Base-by-base conservation (phyloP, 2,888 invertebrate species). In the Drosophila neutralis region DNA sequence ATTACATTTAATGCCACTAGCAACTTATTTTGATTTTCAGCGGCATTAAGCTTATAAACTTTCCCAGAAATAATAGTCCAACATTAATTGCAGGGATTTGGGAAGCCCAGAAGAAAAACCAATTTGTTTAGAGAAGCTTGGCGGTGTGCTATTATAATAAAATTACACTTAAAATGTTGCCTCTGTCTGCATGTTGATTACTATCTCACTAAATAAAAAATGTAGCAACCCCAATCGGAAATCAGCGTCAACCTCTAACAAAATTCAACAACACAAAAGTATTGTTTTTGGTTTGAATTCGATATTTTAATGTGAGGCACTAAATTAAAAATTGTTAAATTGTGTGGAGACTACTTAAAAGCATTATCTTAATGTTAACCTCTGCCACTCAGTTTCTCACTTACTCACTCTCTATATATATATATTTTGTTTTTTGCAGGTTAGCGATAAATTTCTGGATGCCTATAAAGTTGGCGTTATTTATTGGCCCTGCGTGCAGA, bases 401-500 rank as follows among this genome's bases (percentile, higher is more conserved):
- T 18, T 33, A 33, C 36, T 36, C 36, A 15, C 15, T 15, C 5
- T 27, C 13, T 15, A 24, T 68, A 24, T 38, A 58, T 42, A 58
- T 51, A 6, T 45, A 5, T 40, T 27, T 62, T 58, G n/a, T 49
- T 45, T 40, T 21, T 60, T 56, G 15, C 78, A 93, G 93, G 91
- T 93, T 49, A 69, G 78, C 70, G 86, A 81, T 62, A 94, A 95
- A 93, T 94, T 95, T 89, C 91, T 94, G 69, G 94, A 95, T 49
- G 94, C 95, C 35, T 95, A 94, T 89, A 94, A 94, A 92, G 94
- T 95, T 79, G 95, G 94, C 74, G 91, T 94, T 62, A 93, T 94
- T 88, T 94, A 95, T 87, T 95, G 95, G 95, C 95, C 95, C 59
- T 83, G 95, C 76, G 92, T 95, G 52, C 95, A 95, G 93, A 95